Conservation (phyloP, 2,888 invertebrate species). For the Caradrina clavipalpis region DNA sequence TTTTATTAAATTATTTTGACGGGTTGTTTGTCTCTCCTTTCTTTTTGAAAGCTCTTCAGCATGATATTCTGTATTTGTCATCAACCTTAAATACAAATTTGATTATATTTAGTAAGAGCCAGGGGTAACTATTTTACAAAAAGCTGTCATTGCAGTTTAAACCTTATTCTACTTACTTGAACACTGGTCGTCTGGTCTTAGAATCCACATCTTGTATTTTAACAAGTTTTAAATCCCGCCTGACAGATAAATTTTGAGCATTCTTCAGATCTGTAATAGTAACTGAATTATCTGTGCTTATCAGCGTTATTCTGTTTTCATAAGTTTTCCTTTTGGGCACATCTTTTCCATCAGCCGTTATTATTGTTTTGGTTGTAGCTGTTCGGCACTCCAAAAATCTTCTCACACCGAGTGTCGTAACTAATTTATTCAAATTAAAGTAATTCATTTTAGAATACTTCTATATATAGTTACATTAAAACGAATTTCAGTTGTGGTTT, state of each 20-base stretch:
- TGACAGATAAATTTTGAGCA: slow-evolving; percentile 93
- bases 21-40: slow-evolving; percentile 85
- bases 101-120: neutral
- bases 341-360: slow-evolving; percentile 84
- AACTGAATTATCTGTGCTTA: slow-evolving; percentile 91
- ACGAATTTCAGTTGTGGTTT: slow-evolving; percentile 6
- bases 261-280: slow-evolving; percentile 92
- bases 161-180: slow-evolving; percentile 86
- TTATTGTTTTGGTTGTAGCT: slow-evolving; percentile 71
- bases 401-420: slow-evolving; percentile 68
- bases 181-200: slow-evolving; percentile 93
- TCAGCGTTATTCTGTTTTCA: slow-evolving; percentile 92
- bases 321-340: slow-evolving; percentile 83
- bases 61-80: slow-evolving; percentile 92
- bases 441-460: slow-evolving; percentile 53
- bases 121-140: neutral
- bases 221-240: slow-evolving; percentile 93
- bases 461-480: neutral
- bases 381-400: slow-evolving; percentile 74
- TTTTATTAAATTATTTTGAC: slow-evolving; percentile 84
- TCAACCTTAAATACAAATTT: slow-evolving; percentile 83
- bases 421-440: slow-evolving; percentile 76
- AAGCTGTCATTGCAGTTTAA: neutral
- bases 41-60: slow-evolving; percentile 91
- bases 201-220: slow-evolving; percentile 93